Evolutionary conservation across 1,140 invertebrate species (phyloP).

Genomic region (Pentalonia nigronervosa): DNA sequence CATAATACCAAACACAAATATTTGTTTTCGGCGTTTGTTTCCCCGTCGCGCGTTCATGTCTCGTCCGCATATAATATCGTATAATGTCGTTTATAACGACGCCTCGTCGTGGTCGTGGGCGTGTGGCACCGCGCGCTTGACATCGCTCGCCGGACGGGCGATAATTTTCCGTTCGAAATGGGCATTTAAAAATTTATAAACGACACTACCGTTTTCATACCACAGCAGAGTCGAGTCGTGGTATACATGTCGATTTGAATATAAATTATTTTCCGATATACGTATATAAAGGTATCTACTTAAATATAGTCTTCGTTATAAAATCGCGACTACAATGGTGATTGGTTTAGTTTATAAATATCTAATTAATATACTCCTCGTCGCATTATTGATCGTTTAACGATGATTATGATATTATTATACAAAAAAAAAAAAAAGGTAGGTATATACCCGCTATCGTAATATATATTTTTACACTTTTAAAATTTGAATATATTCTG

Average conservation of each 20-base stretch:
- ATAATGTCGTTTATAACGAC: conserved; percentile 17
- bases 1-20: background rate
- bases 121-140: background rate
- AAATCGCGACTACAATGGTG: too few relatives aligned
- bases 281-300: background rate
- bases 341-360: background rate
- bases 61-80: background rate
- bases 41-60: background rate
- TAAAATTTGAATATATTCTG: background rate
- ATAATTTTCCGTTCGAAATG: background rate
- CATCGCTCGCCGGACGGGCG: background rate
- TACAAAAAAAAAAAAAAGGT: background rate
- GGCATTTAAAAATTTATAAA: conserved; percentile 27
- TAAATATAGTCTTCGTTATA: background rate
- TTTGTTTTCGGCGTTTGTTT: conserved; percentile 13
- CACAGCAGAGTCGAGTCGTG: too few relatives aligned
- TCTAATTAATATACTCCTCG: background rate
- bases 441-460: background rate
- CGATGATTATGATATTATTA: background rate
- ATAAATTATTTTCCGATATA: background rate
- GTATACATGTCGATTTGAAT: background rate
- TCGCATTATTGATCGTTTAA: background rate
- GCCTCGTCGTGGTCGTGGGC: conserved; percentile 24
- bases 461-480: background rate
- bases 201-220: conserved; percentile 11